phyloP scores from a whole-genome alignment of 30 jellyfish, hydroid and myxozoan species.

The Chironex yamaguchii region DNA sequence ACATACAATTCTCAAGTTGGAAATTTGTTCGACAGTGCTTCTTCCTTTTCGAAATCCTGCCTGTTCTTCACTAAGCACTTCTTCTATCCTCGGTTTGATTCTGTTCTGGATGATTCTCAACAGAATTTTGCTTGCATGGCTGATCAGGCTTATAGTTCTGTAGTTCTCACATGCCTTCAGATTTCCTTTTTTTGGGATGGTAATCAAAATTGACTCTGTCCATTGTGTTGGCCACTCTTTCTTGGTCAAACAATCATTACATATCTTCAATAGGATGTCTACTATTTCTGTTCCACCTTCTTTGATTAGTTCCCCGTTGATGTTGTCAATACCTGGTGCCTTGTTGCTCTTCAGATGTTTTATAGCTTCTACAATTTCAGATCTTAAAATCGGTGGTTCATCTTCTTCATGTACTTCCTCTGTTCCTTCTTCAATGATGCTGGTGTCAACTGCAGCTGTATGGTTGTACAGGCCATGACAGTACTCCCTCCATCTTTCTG shows the following conservation, averaged over 20 bases:
- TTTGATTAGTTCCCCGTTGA: slow-evolving; percentile 29
- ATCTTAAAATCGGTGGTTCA: slow-evolving; percentile 22
- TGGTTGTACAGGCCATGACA: slow-evolving; percentile 7
- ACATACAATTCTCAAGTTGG: slow-evolving; percentile 6
- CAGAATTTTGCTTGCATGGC: slow-evolving; percentile 40
- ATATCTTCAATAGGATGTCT: slow-evolving; percentile 3
- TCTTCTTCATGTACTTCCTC: not conserved
- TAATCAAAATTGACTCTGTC: slow-evolving; percentile 12
- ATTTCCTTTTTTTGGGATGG: slow-evolving; percentile 37
- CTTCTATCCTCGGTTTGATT: slow-evolving; percentile 30
- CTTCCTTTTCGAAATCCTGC: slow-evolving; percentile 44
- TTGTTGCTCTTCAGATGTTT: not conserved
- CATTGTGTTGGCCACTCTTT: slow-evolving; percentile 47
- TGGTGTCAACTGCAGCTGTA: not conserved
- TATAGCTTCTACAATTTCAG: slow-evolving; percentile 5
- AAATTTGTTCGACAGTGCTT: slow-evolving; percentile 40
- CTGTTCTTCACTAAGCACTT: slow-evolving; percentile 15
- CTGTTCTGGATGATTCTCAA: slow-evolving; percentile 13
- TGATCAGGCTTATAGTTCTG: slow-evolving; percentile 53
- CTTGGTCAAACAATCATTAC: slow-evolving; percentile 6
- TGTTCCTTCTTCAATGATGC: not conserved
- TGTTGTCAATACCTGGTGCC: slow-evolving; percentile 38
- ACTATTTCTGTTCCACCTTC: slow-evolving; percentile 32
- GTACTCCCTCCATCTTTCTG: not conserved
- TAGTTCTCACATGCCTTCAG: slow-evolving; percentile 12